These are phyloP conservation scores for Lepidocyrtinus sp. DNA, from an alignment of 2,888 invertebrate genomes.

Conservation along the genomic window DNA sequence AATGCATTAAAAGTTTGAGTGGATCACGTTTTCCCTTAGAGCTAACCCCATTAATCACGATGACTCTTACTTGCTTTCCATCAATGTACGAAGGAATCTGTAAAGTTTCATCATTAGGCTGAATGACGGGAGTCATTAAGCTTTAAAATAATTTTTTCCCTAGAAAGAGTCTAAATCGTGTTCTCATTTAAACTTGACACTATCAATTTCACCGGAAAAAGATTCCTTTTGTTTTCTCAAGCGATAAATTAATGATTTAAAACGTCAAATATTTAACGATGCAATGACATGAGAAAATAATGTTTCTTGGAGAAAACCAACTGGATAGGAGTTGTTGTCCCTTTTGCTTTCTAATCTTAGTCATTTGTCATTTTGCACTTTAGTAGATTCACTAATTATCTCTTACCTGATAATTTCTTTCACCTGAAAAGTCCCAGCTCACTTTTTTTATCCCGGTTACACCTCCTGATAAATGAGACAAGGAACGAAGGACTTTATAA, in stretches of 20 bases:
- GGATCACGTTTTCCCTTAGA: constrained; percentile 40
- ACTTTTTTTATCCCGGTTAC: too few species aligned
- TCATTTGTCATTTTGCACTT: background rate
- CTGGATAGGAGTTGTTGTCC: background rate
- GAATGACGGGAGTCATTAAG: constrained; percentile 32
- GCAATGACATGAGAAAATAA: background rate
- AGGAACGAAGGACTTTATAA: too few species aligned
- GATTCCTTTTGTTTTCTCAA: constrained; percentile 16
- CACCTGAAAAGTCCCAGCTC: too few species aligned
- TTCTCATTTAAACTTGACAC: background rate
- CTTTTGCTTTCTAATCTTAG: background rate
- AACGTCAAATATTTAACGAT: background rate
- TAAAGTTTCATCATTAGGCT: constrained; percentile 9
- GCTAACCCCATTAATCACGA: constrained; percentile 50
- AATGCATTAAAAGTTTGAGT: background rate
- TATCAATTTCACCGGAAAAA: constrained; percentile 10
- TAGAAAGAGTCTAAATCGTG: background rate
- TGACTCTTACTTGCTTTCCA: constrained; percentile 20
- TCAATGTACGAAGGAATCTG: background rate
- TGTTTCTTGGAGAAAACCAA: background rate
- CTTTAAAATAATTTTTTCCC: background rate
- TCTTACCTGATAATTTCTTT: too few species aligned
- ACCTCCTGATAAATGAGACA: too few species aligned
- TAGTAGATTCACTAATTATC: too few species aligned
- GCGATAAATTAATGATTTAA: background rate